phyloP scores from a whole-genome alignment of 2,888 invertebrate genomes.

The Trichogramma evanescens region DNA sequence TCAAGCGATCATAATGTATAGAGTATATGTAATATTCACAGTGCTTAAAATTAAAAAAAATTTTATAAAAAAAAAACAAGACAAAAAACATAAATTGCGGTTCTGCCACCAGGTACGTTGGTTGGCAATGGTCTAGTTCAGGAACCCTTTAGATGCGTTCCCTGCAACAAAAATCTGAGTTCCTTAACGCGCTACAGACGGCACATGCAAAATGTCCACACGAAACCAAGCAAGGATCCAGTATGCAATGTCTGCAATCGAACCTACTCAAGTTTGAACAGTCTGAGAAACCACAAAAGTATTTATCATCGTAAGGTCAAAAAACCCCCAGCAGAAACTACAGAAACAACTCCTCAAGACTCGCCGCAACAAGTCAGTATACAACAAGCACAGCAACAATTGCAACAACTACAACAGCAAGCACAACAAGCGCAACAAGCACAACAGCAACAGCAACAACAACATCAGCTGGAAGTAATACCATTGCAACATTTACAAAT shows the following conservation, averaged over 20 bases:
- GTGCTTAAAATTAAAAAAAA: too few relatives aligned
- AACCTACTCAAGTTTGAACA: constrained; percentile 85
- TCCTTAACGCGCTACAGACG: constrained; percentile 81
- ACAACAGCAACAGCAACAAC: constrained; percentile 29
- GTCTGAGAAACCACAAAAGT: constrained; percentile 85
- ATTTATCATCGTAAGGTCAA: constrained; percentile 70
- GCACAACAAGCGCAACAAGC: constrained; percentile 34
- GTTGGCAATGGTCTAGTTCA: constrained; percentile 62
- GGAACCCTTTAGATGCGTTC: constrained; percentile 85
- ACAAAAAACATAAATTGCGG: constrained; percentile 24
- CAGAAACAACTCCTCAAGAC: neutral
- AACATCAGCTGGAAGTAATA: constrained; percentile 24
- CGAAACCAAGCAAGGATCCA: constrained; percentile 82
- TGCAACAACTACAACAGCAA: neutral
- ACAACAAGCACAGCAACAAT: constrained; percentile 24
- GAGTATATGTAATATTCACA: too few relatives aligned
- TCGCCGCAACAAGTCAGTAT: constrained; percentile 23
- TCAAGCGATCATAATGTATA: too few relatives aligned
- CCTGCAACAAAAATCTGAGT: constrained; percentile 84
- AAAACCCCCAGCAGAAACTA: constrained; percentile 45
- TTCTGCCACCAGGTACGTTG: constrained; percentile 58
- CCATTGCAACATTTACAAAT: too few relatives aligned
- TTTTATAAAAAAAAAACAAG: neutral
- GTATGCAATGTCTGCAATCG: constrained; percentile 89
- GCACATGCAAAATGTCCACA: constrained; percentile 87